A percentile compares a stretch with the other conserved stretches of the same genome.
phyloP scores from a whole-genome alignment of 2,113 vertebrate genomes.

The Morphnarchus princeps region DNA sequence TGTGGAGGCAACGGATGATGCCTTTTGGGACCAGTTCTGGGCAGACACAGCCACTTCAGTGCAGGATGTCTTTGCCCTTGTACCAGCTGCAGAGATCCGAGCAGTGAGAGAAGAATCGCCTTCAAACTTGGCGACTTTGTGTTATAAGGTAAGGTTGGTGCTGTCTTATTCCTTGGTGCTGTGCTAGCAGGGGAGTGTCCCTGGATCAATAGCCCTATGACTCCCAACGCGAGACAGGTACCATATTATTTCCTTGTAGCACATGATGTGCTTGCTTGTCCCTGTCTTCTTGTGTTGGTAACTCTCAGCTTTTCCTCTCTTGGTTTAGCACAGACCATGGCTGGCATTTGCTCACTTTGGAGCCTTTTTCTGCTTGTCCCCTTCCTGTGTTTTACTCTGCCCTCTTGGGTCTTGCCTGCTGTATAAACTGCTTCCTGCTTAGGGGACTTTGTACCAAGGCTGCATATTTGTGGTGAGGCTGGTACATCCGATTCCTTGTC shows the following conservation, averaged over 20 bases:
- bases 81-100: conserved; percentile 96
- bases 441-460: background rate
- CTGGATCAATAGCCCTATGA: background rate
- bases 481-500: background rate
- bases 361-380: background rate
- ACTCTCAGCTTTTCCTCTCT: background rate
- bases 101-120: conserved; percentile 96
- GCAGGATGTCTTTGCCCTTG: conserved; percentile 96
- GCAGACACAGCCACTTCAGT: conserved; percentile 92
- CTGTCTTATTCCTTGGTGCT: background rate
- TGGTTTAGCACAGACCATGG: background rate
- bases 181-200: background rate
- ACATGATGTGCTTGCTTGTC: background rate
- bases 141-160: conserved; percentile 87
- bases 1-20: conserved; percentile 96
- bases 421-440: background rate
- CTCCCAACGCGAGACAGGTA: background rate
- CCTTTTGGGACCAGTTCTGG: conserved; percentile 99
- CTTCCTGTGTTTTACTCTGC: background rate
- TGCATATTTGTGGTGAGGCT: background rate
- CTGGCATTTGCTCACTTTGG: background rate
- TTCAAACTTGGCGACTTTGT: conserved; percentile 95
- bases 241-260: background rate
- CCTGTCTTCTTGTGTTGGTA: background rate
- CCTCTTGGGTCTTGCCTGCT: background rate